Conservation (phyloP, 2,888 invertebrate genomes). For the Enchytraeus crypticus region DNA sequence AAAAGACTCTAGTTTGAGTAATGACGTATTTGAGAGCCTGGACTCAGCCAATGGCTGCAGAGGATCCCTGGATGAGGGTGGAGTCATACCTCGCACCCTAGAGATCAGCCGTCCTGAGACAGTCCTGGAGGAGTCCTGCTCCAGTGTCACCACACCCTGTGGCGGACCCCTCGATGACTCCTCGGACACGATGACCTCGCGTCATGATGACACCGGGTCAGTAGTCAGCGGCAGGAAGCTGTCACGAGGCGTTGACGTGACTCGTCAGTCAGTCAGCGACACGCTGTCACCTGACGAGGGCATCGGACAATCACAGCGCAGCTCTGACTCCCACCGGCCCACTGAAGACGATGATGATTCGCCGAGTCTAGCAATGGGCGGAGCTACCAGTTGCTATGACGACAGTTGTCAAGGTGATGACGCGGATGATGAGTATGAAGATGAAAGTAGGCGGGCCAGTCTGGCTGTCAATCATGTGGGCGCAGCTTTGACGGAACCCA, state of each 20-base stretch:
- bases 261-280: too few species aligned
- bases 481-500: too few species aligned
- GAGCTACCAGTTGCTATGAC: too few species aligned
- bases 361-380: too few species aligned
- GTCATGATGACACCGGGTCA: too few species aligned
- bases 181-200: too few species aligned
- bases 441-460: too few species aligned
- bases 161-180: not conserved
- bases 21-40: conserved; percentile 50
- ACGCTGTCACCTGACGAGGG: conserved; percentile 41
- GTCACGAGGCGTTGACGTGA: too few species aligned
- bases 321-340: conserved; percentile 3
- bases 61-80: not conserved
- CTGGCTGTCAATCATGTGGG: too few species aligned
- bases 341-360: not conserved
- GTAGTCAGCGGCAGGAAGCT: too few species aligned
- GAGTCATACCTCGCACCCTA: not conserved
- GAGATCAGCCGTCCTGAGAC: conserved; percentile 28
- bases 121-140: conserved; percentile 23
- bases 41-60: conserved; percentile 37
- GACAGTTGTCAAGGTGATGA: too few species aligned
- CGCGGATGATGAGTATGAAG: too few species aligned
- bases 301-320: conserved; percentile 34
- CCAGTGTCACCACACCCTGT: conserved; percentile 1
- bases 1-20: conserved; percentile 50